phyloP scores from a whole-genome alignment of 2,113 vertebrate genomes.

The Thalassarche chlororhynchos region DNA sequence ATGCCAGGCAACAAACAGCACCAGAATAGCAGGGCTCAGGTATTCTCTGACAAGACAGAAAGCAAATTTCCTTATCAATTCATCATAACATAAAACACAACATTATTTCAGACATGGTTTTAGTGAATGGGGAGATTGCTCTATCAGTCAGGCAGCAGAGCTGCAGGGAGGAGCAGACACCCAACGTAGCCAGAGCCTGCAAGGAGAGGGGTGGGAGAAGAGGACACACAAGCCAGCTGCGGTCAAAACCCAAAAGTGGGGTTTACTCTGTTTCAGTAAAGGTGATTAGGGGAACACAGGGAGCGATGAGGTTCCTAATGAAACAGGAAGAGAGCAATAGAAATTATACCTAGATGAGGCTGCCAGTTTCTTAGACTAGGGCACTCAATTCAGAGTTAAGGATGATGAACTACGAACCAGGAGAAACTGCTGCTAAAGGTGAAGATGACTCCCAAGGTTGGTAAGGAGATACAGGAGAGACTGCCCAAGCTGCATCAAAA shows the following conservation, averaged over 20 bases:
- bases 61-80: not conserved
- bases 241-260: not conserved
- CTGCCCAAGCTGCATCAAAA: not conserved
- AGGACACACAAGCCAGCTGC: not conserved
- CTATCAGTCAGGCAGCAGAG: not conserved
- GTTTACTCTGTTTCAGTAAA: not conserved
- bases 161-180: not conserved
- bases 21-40: not conserved
- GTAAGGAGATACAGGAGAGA: not conserved
- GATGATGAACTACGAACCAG: not conserved
- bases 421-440: not conserved
- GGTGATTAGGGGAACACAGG: not conserved
- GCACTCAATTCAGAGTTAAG: not conserved
- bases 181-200: not conserved
- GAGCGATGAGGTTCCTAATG: rapidly evolving
- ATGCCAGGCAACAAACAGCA: not conserved
- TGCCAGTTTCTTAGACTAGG: not conserved
- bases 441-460: not conserved
- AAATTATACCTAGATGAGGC: not conserved
- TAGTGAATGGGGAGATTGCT: not conserved
- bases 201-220: not conserved
- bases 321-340: not conserved
- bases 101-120: not conserved
- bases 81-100: not conserved
- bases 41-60: not conserved